phyloP scores from a whole-genome alignment of 2,888 invertebrate species.

The Parnassius smintheus region DNA sequence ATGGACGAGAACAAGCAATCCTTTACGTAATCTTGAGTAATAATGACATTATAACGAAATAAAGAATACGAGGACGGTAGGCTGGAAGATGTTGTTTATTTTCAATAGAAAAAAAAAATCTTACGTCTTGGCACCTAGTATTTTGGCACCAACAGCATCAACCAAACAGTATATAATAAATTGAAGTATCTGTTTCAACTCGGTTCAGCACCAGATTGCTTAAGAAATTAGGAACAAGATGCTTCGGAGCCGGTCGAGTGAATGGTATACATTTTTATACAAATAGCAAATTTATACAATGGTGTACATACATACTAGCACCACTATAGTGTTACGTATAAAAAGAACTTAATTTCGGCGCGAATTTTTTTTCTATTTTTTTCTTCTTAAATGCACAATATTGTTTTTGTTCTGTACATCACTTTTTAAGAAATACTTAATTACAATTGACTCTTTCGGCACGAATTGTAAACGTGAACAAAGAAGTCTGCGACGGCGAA shows the following conservation, averaged over 20 bases:
- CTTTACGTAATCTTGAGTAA: constrained; percentile 2
- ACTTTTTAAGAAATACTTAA: constrained; percentile 36
- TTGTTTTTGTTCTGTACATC: constrained; percentile 28
- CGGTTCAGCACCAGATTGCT: constrained; percentile 30
- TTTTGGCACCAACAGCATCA: constrained; percentile 71
- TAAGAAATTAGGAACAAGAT: constrained; percentile 58
- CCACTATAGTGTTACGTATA: constrained; percentile 52
- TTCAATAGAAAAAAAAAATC: constrained; percentile 11
- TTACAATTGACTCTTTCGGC: constrained; percentile 43
- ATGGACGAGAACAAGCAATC: constrained; percentile 8
- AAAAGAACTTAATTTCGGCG: constrained; percentile 33
- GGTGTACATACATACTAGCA: constrained; percentile 51
- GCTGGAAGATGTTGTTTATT: constrained; percentile 1
- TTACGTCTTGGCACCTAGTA: constrained; percentile 56
- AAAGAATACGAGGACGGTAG: constrained; percentile 4
- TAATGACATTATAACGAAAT: not conserved
- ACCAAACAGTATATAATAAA: constrained; percentile 33
- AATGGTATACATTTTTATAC: constrained; percentile 7
- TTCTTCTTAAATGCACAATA: constrained; percentile 47
- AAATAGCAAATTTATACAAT: constrained; percentile 40
- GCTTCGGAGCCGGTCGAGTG: constrained; percentile 31
- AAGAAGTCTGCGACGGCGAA: not conserved
- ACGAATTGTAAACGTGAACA: constrained; percentile 16
- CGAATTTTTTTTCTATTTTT: constrained; percentile 24
- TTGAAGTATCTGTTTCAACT: not conserved